Percentiles rank a stretch among this genome's conserved stretches.
phyloP scores from a whole-genome alignment of 2,888 invertebrate genomes.

The Acanthoscelides obtectus region DNA sequence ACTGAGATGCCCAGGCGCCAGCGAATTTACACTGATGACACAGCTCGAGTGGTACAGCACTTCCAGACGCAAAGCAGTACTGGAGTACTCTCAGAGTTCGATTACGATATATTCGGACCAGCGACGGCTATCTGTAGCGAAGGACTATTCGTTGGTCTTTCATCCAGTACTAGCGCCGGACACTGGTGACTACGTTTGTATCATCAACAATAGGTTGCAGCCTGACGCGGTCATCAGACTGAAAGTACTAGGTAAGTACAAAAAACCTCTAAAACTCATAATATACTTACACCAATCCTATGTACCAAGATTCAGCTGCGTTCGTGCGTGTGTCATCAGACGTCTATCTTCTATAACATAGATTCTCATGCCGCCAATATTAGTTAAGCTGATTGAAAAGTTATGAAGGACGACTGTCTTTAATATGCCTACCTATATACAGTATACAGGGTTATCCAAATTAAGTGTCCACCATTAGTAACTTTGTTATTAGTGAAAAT shows the following conservation, averaged over 20 bases:
- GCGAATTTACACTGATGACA: conserved; percentile 60
- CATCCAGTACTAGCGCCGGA: conserved; percentile 60
- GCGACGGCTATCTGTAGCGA: conserved; percentile 54
- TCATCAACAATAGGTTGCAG: conserved; percentile 63
- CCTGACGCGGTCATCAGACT: conserved; percentile 63
- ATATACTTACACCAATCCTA: too few relatives aligned
- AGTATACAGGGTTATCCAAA: too few relatives aligned
- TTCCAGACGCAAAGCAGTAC: conserved; percentile 47
- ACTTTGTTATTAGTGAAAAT: too few relatives aligned
- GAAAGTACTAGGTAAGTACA: conserved; percentile 60
- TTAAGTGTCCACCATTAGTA: too few relatives aligned
- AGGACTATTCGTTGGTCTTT: conserved; percentile 59
- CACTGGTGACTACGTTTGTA: conserved; percentile 63
- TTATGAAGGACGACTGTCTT: too few relatives aligned
- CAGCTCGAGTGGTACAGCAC: conserved; percentile 58
- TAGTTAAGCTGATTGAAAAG: too few relatives aligned
- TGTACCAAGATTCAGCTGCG: too few relatives aligned
- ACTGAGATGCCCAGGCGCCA: conserved; percentile 63
- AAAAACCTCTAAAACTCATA: background rate
- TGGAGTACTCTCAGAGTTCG: conserved; percentile 52
- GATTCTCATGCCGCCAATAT: too few relatives aligned
- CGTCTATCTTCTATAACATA: too few relatives aligned
- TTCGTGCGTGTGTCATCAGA: too few relatives aligned
- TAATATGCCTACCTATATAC: too few relatives aligned
- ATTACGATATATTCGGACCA: conserved; percentile 50